These are phyloP conservation scores for Phalanger gymnotis DNA, from an alignment of 2,797 vertebrate genomes.

Conservation along the genomic window DNA sequence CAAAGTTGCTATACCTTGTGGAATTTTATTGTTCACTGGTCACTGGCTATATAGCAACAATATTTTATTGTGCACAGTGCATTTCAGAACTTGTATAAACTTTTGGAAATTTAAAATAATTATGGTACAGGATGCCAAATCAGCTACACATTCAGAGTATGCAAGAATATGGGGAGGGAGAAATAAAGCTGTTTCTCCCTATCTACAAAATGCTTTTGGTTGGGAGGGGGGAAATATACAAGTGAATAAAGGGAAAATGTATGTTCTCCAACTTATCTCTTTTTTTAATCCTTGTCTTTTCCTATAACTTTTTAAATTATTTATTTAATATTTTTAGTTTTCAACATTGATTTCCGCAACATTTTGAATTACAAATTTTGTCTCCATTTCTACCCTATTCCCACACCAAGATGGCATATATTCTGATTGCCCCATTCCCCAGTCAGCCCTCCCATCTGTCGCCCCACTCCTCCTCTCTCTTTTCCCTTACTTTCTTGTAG, in stretches of 20 bases:
- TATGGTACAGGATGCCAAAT: slow-evolving; percentile 28
- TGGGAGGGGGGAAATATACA: not conserved
- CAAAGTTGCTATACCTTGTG: not conserved
- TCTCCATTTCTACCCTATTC: too few species aligned
- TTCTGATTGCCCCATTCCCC: too few species aligned
- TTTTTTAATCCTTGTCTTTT: slow-evolving; percentile 39
- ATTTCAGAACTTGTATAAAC: slow-evolving; percentile 20
- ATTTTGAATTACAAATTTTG: too few species aligned
- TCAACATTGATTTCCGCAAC: too few species aligned
- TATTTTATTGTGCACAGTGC: slow-evolving; percentile 15
- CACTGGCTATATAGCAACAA: not conserved
- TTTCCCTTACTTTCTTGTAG: too few species aligned
- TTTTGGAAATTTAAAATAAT: slow-evolving; percentile 39
- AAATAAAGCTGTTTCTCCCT: not conserved
- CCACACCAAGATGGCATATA: too few species aligned
- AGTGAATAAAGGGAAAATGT: slow-evolving; percentile 29
- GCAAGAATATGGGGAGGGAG: slow-evolving; percentile 21
- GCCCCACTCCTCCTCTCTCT: too few species aligned
- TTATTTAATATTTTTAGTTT: too few species aligned
- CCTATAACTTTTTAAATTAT: not conserved
- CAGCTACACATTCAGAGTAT: slow-evolving; percentile 48
- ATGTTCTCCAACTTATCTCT: not conserved
- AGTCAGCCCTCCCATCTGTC: too few species aligned
- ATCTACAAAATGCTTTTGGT: not conserved
- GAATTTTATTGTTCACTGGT: slow-evolving; percentile 45